Conservation (phyloP, 2,888 invertebrate species). For the Erpobdella octoculata region DNA sequence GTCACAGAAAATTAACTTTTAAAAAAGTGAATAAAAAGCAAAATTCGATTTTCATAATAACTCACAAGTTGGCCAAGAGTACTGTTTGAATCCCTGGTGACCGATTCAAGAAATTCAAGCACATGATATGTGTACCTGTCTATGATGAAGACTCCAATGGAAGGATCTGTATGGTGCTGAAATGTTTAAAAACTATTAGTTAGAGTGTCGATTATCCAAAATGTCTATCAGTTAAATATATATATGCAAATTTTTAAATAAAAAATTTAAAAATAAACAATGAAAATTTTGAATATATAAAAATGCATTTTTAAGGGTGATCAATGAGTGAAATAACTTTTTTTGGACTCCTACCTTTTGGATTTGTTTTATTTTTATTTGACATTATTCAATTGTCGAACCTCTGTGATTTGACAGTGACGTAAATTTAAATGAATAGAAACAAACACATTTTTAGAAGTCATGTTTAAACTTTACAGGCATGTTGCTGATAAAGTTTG, state of each 20-base stretch:
- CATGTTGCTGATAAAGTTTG: too few species aligned
- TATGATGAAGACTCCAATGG: conserved; percentile 97
- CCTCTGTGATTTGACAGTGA: too few species aligned
- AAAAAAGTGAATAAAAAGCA: background rate
- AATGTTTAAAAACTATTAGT: conserved; percentile 44
- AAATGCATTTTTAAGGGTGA: too few species aligned
- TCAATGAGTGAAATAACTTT: too few species aligned
- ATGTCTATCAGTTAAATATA: background rate
- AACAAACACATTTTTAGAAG: too few species aligned
- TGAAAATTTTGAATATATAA: background rate
- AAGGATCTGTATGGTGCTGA: conserved; percentile 94
- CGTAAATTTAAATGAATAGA: too few species aligned
- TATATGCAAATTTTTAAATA: background rate
- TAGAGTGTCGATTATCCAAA: too few species aligned
- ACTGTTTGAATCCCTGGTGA: conserved; percentile 75
- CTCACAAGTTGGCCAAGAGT: conserved; percentile 79
- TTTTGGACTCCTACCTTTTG: too few species aligned
- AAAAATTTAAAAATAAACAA: background rate
- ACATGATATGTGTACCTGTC: conserved; percentile 97
- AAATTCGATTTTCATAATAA: background rate
- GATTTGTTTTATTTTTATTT: too few species aligned
- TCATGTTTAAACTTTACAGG: too few species aligned
- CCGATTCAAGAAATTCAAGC: conserved; percentile 85
- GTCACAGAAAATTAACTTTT: background rate
- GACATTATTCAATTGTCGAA: too few species aligned